Percentiles rank a stretch among this genome's conserved stretches.
Evolutionary conservation across 2,888 invertebrate species (phyloP).

Genomic region (Polydrusus cervinus): DNA sequence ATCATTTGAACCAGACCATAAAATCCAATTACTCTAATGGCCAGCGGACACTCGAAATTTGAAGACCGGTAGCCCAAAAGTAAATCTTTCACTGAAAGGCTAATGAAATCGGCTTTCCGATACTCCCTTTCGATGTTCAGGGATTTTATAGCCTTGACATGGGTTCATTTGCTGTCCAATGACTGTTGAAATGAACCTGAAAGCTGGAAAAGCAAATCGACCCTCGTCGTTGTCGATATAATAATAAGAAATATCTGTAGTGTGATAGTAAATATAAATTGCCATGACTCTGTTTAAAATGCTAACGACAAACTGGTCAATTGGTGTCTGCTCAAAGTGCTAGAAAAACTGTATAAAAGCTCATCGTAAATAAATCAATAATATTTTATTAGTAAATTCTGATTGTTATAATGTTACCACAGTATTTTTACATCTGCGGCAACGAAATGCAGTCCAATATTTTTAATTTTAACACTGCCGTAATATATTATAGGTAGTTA

Average conservation of each 20-base stretch:
- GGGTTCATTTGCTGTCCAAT: constrained; percentile 34
- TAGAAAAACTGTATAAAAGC: too few species aligned
- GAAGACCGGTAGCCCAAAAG: constrained; percentile 49
- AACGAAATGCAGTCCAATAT: too few species aligned
- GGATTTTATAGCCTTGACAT: constrained; percentile 57
- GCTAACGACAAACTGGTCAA: too few species aligned
- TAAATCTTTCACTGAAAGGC: constrained; percentile 43
- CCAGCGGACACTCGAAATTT: constrained; percentile 40
- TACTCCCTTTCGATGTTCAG: constrained; percentile 65
- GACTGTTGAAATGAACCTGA: constrained; percentile 20
- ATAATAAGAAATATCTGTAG: not conserved
- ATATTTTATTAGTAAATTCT: too few species aligned
- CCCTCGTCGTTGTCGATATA: not conserved
- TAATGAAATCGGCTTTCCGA: constrained; percentile 60
- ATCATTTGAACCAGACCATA: constrained; percentile 36
- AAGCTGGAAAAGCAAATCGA: constrained; percentile 2
- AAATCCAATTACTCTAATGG: constrained; percentile 53
- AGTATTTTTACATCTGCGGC: too few species aligned
- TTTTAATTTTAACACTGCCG: too few species aligned
- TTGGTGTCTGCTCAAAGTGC: too few species aligned
- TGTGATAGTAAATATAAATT: not conserved
- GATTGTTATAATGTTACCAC: too few species aligned
- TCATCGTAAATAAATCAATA: too few species aligned
- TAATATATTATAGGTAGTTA: too few species aligned
- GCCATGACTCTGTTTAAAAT: too few species aligned